Conservation (phyloP, 2,888 invertebrate species). For the Charanyca ferruginea region DNA sequence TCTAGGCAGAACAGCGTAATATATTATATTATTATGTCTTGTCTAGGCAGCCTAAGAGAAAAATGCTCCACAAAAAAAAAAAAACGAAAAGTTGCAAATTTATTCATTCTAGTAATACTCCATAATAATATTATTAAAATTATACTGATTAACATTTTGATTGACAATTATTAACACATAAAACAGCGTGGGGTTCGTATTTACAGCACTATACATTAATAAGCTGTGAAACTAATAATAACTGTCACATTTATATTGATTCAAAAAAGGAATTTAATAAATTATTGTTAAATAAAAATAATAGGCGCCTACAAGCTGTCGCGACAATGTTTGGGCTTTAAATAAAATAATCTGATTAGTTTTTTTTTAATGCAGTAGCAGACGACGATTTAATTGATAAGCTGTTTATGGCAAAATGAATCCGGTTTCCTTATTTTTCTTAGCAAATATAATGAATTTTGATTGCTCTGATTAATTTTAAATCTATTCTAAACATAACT, state of each 20-base stretch:
- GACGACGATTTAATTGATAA: constrained; percentile 4
- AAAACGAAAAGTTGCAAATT: neutral
- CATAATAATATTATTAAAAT: constrained; percentile 24
- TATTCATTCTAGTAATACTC: neutral
- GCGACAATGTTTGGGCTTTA: constrained; percentile 27
- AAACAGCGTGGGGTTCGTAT: constrained; percentile 53
- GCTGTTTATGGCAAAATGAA: no score
- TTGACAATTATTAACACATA: constrained; percentile 59
- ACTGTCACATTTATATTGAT: constrained; percentile 27
- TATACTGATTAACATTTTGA: constrained; percentile 49
- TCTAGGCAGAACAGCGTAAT: neutral
- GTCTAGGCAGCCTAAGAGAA: neutral
- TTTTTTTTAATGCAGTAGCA: constrained; percentile 22
- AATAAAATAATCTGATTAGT: constrained; percentile 27
- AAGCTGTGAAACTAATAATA: constrained; percentile 49
- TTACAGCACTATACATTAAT: constrained; percentile 28
- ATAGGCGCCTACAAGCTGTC: constrained; percentile 1
- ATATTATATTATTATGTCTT: neutral
- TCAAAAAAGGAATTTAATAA: constrained; percentile 25
- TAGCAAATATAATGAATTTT: no score
- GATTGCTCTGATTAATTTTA: no score
- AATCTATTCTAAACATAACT: no score
- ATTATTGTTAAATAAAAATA: constrained; percentile 16
- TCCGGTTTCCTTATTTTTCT: no score
- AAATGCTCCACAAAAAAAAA: constrained; percentile 5